phyloP scores from a whole-genome alignment of 2,113 vertebrate genomes.

The Bambusicola thoracicus region DNA sequence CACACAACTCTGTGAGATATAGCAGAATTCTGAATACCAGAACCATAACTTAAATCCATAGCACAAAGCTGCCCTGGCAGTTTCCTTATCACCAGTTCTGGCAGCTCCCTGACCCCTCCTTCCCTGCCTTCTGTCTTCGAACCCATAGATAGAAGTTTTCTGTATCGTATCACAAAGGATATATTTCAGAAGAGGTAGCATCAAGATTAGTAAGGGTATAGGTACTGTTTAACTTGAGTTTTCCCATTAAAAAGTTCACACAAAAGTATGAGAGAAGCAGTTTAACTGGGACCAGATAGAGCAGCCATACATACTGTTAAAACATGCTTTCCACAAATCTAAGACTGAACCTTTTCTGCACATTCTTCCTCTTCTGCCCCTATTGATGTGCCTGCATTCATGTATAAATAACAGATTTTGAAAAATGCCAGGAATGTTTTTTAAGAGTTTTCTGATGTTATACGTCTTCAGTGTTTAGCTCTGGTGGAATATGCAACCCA shows the following conservation, averaged over 20 bases:
- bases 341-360: background rate
- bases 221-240: background rate
- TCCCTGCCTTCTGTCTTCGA: background rate
- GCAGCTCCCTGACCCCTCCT: background rate
- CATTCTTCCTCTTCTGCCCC: background rate
- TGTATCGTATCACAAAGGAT: background rate
- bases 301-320: background rate
- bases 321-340: background rate
- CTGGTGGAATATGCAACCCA: background rate
- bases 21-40: slow-evolving; percentile 43
- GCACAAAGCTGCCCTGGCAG: background rate
- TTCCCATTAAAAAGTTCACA: background rate
- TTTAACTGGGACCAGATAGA: background rate
- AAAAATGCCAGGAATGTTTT: background rate
- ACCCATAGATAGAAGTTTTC: background rate
- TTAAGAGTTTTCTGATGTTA: background rate
- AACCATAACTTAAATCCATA: background rate
- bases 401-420: background rate
- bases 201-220: background rate
- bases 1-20: slow-evolving; percentile 22
- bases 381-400: background rate
- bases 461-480: background rate
- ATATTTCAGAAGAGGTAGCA: background rate
- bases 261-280: background rate
- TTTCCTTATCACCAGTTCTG: background rate